Evolutionary conservation across 2,888 invertebrate genomes (phyloP), one percentile per base, ranked within the genome.

Genomic region (Linnaemya vulpina): DNA sequence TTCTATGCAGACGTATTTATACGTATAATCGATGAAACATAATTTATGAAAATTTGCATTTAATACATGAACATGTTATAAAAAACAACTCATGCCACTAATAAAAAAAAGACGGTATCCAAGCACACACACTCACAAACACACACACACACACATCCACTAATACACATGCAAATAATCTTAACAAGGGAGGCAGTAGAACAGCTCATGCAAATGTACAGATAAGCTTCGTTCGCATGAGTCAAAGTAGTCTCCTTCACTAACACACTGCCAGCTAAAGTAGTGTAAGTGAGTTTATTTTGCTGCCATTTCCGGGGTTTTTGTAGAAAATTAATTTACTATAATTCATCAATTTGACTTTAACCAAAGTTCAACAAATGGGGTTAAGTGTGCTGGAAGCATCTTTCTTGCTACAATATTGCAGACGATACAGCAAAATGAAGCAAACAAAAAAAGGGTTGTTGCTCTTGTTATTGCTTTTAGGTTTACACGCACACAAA

Each of bases 271-370:
- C 5, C 25, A 25, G 15, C 43, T 30, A 43, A 30, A 22, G 53
- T 58, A 58, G 43, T 46, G 17, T 43, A 40, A 80, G 67, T 65
- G 67, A 73, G 40, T 80, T 80, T 77, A 62, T 79, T 75, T 65
- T 79, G 70, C 74, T 58, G 70, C 55, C 79, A 79, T 74, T 79
- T 83, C 79, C 80, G 76, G 84, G 76, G 84, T 80, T 84, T 84
- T 53, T 80, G 76, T 43, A 80, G 83, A 88, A 90, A 90, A 90
- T 90, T 90, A 90, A 90, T 90, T 90, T 90, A 88, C 89, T 89
- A 90, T 90, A 90, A 90, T 90, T 90, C 89, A 90, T 90, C 90
- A 90, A 90, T 90, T 89, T 86, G 87, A 83, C 84, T 83, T 86
- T 74, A 83, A 83, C 80, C 65, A 84, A 82, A 83, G 75, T 81